Conservation (phyloP, 2,113 vertebrate genomes). For the Hippocampus mohnikei region DNA sequence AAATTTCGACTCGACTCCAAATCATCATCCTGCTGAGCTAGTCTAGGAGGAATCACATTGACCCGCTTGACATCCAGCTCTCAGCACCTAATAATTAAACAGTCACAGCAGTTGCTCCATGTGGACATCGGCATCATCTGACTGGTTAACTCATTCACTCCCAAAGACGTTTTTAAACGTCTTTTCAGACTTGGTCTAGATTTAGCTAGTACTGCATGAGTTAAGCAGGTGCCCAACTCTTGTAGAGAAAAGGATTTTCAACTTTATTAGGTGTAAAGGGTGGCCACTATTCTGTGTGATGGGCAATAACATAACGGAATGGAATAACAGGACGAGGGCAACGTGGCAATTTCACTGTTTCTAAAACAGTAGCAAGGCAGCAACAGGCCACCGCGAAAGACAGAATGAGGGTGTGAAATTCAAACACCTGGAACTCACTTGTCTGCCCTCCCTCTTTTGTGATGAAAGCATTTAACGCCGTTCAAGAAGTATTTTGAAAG, state of each 20-base stretch:
- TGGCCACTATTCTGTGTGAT: not conserved
- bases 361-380: not conserved
- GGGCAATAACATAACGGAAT: not conserved
- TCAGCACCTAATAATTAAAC: conserved; percentile 15
- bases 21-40: conserved; percentile 28
- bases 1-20: not conserved
- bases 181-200: too few relatives aligned
- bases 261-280: too few relatives aligned
- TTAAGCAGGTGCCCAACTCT: not conserved
- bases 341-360: not conserved
- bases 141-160: too few relatives aligned
- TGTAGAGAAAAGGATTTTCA: too few relatives aligned
- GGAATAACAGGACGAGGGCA: not conserved
- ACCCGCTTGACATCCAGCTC: conserved; percentile 36
- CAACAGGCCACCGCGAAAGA: not conserved
- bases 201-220: too few relatives aligned
- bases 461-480: not conserved
- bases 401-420: not conserved
- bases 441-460: not conserved
- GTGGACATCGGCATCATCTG: too few relatives aligned
- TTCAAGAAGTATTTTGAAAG: not conserved
- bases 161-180: too few relatives aligned
- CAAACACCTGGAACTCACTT: not conserved
- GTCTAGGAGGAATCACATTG: conserved; percentile 24
- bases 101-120: not conserved